phyloP scores from a whole-genome alignment of 1,140 invertebrate genomes.

The Hermatobates lingyangjiaoensis region DNA sequence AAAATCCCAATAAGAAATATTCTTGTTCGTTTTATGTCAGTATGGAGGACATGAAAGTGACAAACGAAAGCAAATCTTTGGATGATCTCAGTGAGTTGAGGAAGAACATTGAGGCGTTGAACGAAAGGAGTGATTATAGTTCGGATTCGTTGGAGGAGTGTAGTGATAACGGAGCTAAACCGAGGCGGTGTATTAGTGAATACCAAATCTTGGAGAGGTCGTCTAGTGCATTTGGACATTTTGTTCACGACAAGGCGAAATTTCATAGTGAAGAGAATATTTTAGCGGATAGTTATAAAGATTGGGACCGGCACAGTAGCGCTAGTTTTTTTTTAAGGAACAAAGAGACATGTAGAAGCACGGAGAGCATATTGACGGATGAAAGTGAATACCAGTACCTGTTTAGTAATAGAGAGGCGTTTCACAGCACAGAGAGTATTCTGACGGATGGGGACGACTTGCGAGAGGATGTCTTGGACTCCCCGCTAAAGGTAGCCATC shows the following conservation, averaged over 20 bases:
- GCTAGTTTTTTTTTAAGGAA: slow-evolving; percentile 30
- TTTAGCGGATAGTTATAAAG: slow-evolving; percentile 43
- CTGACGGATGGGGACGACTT: slow-evolving; percentile 37
- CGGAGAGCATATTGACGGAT: slow-evolving; percentile 59
- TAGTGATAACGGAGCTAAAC: slow-evolving; percentile 33
- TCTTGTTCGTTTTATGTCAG: slow-evolving; percentile 22
- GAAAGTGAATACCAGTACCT: slow-evolving; percentile 40
- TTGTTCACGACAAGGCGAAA: slow-evolving; percentile 17
- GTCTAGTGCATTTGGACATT: slow-evolving; percentile 16
- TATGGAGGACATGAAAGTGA: slow-evolving; percentile 16
- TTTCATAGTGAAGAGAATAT: slow-evolving; percentile 52
- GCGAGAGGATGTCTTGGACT: slow-evolving; percentile 26
- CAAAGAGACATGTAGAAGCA: slow-evolving; percentile 42
- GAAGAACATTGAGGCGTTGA: slow-evolving; percentile 4
- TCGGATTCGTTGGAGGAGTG: slow-evolving; percentile 56
- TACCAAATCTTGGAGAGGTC: slow-evolving; percentile 47
- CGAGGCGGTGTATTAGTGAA: slow-evolving; percentile 45
- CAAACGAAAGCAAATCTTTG: slow-evolving; percentile 12
- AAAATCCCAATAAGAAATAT: slow-evolving; percentile 11
- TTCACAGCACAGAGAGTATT: slow-evolving; percentile 28
- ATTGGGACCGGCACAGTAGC: slow-evolving; percentile 29
- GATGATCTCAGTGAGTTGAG: slow-evolving; percentile 14
- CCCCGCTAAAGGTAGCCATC: slow-evolving; percentile 23
- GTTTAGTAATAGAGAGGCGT: slow-evolving; percentile 19
- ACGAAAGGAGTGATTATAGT: slow-evolving; percentile 35